These are phyloP conservation scores for Tauraco hartlaubi DNA, from an alignment of 2,797 vertebrate genomes.

Conservation along the genomic window DNA sequence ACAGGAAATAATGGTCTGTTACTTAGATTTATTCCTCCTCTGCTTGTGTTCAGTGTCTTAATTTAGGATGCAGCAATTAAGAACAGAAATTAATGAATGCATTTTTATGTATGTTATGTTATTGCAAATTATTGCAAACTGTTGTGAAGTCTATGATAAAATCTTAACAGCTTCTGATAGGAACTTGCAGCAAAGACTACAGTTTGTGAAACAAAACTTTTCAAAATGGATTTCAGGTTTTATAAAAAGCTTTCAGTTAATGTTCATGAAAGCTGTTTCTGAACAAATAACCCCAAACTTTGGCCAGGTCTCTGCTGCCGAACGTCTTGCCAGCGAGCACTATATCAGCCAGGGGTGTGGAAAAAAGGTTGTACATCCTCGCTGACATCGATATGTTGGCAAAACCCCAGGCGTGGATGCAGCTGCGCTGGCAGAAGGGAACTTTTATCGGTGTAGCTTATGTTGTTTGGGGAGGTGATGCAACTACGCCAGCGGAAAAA, in stretches of 20 bases:
- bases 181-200: not conserved
- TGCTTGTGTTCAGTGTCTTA: not conserved
- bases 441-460: not conserved
- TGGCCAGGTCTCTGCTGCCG: slow-evolving; percentile 10
- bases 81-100: not conserved
- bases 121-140: not conserved
- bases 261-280: slow-evolving; percentile 2
- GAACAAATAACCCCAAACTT: slow-evolving; percentile 25
- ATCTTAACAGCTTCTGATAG: not conserved
- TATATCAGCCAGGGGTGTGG: slow-evolving; percentile 50
- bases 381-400: not conserved
- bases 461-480: slow-evolving; percentile 35
- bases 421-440: slow-evolving; percentile 42
- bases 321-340: not conserved
- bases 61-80: not conserved
- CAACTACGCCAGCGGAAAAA: not conserved
- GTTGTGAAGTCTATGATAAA: not conserved
- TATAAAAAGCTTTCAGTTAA: not conserved
- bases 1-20: not conserved
- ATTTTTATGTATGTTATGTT: not conserved
- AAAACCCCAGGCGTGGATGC: slow-evolving; percentile 45
- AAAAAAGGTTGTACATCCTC: slow-evolving; percentile 30
- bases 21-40: not conserved
- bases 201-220: not conserved
- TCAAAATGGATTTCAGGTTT: not conserved